Base-by-base conservation (phyloP, 1,140 invertebrate genomes). In the Penaeus chinensis region DNA sequence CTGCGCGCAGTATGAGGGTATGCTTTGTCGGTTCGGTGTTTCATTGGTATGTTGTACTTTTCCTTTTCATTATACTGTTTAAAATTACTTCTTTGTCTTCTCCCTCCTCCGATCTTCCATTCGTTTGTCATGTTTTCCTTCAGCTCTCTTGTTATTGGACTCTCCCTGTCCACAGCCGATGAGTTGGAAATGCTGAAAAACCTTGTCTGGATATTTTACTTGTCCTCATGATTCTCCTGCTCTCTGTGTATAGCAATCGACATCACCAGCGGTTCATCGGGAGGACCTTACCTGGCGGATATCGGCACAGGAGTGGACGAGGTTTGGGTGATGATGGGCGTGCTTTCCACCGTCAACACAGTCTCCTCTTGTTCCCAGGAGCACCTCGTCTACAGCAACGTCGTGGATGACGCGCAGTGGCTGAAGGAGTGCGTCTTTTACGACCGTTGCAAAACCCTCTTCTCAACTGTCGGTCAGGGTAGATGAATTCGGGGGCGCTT, bases 241-340 rank as follows among this genome's bases (percentile, higher is more conserved):
- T 81, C 19, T 19, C 27, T 18, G 11, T 24, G 18, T 37, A 5
- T 60, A 82, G 80, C 37, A 66, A 32, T 82, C 5, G 18, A 1
- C 16, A 69, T 82, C 62, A 27, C 19, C 32, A 5, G 19, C 22
- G 80, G 80, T 4, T 81, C 79, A 24, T 81, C 79, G 13, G 79
- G 79, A 16, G 80, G 80, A 22, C 80, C 80, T 1, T 82, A 37
- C 63, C 80, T 82, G 63, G 80, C 32, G 62, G 80, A 82, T 60
- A 32, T 81, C 24, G 60, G 79, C 47, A 62, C 8, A 2, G 79
- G 79, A 3, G 61, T 81, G 79, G 61, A 81, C 60, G 79, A 81
- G 61, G 63, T 69, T 37, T 82, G 80, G 80, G 63, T 63, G 13
- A 4, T 82, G 19, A 37, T 66, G 24, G 63, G 63, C 16, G 63